Percentiles rank a stretch among this genome's conserved stretches.
These are phyloP conservation scores for Chaetorhynchus papuensis DNA, from an alignment of 2,113 vertebrate species.

Conservation along the genomic window DNA sequence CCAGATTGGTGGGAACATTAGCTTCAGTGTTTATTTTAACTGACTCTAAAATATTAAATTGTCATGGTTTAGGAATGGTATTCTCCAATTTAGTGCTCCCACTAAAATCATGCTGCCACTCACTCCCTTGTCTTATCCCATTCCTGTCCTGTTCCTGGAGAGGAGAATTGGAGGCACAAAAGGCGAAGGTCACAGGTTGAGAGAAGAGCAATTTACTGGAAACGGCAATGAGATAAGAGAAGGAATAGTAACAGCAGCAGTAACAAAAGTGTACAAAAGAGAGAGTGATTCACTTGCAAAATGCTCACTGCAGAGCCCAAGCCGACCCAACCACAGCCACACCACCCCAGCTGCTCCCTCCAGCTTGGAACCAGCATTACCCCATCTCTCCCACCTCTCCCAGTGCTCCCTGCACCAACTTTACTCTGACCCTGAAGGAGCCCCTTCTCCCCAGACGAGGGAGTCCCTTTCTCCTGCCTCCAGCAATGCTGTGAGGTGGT, in stretches of 20 bases:
- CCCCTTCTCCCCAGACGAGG: too few species aligned
- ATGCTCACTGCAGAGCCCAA: background rate
- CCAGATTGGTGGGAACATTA: constrained; percentile 37
- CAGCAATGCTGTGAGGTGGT: background rate
- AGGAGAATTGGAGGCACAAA: background rate
- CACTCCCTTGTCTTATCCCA: background rate
- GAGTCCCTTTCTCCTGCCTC: background rate
- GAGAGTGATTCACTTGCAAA: background rate
- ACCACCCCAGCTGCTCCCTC: background rate
- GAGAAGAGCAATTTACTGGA: background rate
- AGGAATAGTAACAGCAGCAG: background rate
- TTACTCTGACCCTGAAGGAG: background rate
- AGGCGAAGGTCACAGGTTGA: background rate
- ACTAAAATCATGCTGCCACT: background rate
- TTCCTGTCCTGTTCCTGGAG: background rate
- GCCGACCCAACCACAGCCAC: accelerated
- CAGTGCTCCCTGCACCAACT: accelerated
- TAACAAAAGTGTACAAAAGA: background rate
- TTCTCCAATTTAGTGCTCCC: background rate
- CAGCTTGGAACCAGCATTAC: background rate
- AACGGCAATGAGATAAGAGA: background rate
- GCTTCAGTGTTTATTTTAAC: constrained; percentile 34
- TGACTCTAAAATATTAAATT: constrained; percentile 26
- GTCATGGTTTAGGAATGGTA: background rate
- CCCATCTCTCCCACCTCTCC: background rate